These are phyloP conservation scores for Oscheius myriophilus DNA, from an alignment of 2,888 invertebrate genomes.

Conservation along the genomic window DNA sequence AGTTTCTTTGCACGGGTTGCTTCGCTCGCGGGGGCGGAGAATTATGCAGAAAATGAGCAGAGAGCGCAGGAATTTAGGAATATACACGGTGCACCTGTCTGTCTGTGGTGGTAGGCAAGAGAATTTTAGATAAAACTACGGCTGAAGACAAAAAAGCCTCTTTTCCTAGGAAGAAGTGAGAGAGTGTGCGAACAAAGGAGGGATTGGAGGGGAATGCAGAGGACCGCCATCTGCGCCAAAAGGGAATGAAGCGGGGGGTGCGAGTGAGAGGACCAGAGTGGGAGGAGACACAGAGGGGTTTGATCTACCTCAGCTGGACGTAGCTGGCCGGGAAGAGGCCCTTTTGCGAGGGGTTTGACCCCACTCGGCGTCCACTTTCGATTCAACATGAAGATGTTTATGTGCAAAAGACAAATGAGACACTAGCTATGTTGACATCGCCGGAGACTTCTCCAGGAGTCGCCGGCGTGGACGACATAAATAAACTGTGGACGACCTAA, in stretches of 20 bases:
- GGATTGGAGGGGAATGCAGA: constrained; percentile 7
- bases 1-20: constrained; percentile 10
- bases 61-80: too few species aligned
- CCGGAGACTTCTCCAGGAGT: constrained; percentile 33
- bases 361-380: constrained; percentile 62
- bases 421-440: constrained; percentile 36
- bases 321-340: constrained; percentile 69
- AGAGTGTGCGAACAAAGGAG: not conserved
- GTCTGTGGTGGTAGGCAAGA: too few species aligned
- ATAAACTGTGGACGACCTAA: too few species aligned
- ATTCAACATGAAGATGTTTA: constrained; percentile 25
- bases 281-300: constrained; percentile 4
- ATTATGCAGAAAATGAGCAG: too few species aligned
- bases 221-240: not conserved
- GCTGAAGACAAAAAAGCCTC: too few species aligned
- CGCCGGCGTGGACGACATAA: too few species aligned
- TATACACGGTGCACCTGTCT: too few species aligned
- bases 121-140: too few species aligned
- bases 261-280: constrained; percentile 14
- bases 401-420: not conserved
- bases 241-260: constrained; percentile 7
- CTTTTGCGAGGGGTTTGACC: constrained; percentile 35
- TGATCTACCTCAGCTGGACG: constrained; percentile 56
- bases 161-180: too few species aligned
- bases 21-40: too few species aligned